Conservation (phyloP, 1,140 invertebrate species). For the Camponotus floridanus region DNA sequence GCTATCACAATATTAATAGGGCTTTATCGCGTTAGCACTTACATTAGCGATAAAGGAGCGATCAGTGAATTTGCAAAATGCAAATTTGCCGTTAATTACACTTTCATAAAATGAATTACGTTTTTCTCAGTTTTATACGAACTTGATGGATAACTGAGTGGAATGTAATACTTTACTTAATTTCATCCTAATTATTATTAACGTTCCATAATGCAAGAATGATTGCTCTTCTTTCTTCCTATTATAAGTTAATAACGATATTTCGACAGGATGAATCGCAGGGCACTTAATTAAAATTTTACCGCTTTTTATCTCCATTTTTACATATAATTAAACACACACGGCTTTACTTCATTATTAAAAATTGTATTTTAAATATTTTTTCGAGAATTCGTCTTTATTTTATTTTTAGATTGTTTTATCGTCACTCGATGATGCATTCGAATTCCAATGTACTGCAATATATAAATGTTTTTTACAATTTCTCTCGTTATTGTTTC, state of each 20-base stretch:
- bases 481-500: too few species aligned
- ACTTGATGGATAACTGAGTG: neutral
- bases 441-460: neutral
- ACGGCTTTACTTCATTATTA: neutral
- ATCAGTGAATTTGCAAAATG: constrained; percentile 39
- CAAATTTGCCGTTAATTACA: constrained; percentile 34
- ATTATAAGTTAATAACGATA: constrained; percentile 1
- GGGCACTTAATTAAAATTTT: constrained; percentile 2
- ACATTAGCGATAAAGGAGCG: too few species aligned
- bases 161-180: constrained; percentile 32
- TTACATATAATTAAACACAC: neutral
- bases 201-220: neutral
- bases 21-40: neutral
- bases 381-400: neutral
- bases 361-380: neutral
- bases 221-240: neutral
- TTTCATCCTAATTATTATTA: constrained; percentile 35
- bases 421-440: neutral
- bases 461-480: neutral
- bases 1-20: constrained; percentile 40
- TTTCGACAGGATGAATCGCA: neutral
- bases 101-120: constrained; percentile 43
- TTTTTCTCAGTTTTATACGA: constrained; percentile 1
- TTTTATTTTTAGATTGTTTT: neutral
- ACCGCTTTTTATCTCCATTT: neutral